These are phyloP conservation scores for Maniola jurtina DNA, from an alignment of 1,140 invertebrate species.

Conservation along the genomic window DNA sequence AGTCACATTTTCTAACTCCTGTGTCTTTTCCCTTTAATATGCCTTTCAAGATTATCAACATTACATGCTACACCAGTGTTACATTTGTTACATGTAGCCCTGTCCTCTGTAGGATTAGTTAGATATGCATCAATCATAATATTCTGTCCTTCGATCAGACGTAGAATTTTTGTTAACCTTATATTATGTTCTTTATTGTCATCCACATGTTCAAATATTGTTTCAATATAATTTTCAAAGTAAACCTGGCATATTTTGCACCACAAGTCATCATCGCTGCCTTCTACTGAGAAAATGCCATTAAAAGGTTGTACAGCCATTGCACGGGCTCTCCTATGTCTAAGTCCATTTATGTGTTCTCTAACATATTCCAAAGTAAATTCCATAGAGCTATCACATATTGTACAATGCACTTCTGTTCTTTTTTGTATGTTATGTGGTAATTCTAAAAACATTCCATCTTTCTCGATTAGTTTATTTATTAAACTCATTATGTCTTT, in stretches of 20 bases:
- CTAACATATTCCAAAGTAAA: slow-evolving; percentile 34
- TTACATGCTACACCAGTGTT: slow-evolving; percentile 41
- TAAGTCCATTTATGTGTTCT: slow-evolving; percentile 26
- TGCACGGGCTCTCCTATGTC: slow-evolving; percentile 40
- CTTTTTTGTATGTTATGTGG: slow-evolving; percentile 26
- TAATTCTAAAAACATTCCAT: slow-evolving; percentile 41
- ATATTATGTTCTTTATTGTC: slow-evolving; percentile 38
- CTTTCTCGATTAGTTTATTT: slow-evolving; percentile 32
- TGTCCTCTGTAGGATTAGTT: slow-evolving; percentile 41
- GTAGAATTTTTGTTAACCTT: slow-evolving; percentile 35
- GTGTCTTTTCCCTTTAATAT: slow-evolving; percentile 44
- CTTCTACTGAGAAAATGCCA: slow-evolving; percentile 48
- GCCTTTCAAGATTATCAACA: slow-evolving; percentile 42
- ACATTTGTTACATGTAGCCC: slow-evolving; percentile 44
- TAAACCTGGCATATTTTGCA: slow-evolving; percentile 43
- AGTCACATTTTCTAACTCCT: slow-evolving; percentile 19
- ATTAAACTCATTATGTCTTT: slow-evolving; percentile 23
- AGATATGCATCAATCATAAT: slow-evolving; percentile 48
- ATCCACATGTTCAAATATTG: slow-evolving; percentile 49
- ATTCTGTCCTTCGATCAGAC: slow-evolving; percentile 39
- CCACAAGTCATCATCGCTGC: slow-evolving; percentile 39
- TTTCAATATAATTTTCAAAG: slow-evolving; percentile 44
- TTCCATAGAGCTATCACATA: slow-evolving; percentile 37
- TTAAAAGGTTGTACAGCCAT: slow-evolving; percentile 46
- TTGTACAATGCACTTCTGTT: slow-evolving; percentile 31